Evolutionary conservation across 2,797 vertebrate genomes (phyloP).

Genomic region (Argya squamiceps): DNA sequence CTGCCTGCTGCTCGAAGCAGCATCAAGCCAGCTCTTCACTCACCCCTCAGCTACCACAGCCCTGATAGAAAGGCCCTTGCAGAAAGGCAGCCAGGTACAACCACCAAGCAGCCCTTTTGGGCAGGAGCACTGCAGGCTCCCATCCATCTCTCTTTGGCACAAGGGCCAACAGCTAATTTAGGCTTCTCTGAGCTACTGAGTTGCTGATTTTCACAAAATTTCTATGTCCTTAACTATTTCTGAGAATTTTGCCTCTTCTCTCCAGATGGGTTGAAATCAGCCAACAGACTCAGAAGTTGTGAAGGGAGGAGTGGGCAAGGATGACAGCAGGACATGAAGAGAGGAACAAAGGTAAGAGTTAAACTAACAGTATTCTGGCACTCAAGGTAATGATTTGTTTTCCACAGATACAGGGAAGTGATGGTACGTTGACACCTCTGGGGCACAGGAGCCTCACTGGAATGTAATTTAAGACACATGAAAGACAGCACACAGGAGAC

Average conservation of each 20-base stretch:
- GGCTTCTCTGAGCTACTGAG: not conserved
- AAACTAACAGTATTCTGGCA: conserved; percentile 18
- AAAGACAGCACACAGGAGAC: conserved; percentile 1
- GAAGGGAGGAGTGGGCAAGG: not conserved
- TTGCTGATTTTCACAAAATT: not conserved
- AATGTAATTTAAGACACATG: conserved; percentile 3
- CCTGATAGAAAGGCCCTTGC: not conserved
- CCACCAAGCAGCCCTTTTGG: not conserved
- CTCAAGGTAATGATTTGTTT: not conserved
- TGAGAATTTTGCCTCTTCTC: not conserved
- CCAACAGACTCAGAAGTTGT: not conserved
- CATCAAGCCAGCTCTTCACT: not conserved
- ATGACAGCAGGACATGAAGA: not conserved
- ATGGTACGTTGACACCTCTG: not conserved
- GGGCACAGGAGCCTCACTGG: not conserved
- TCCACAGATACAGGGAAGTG: not conserved
- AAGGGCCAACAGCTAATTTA: not conserved
- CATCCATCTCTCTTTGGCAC: not conserved
- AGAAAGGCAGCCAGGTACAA: not conserved
- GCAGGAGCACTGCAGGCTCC: not conserved
- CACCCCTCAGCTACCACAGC: not conserved
- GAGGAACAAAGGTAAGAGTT: not conserved
- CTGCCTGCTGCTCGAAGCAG: not conserved
- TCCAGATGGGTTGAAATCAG: not conserved
- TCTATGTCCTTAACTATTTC: not conserved